Evolutionary conservation across 2,113 vertebrate species (phyloP).

Genomic region (Scophthalmus maximus): DNA sequence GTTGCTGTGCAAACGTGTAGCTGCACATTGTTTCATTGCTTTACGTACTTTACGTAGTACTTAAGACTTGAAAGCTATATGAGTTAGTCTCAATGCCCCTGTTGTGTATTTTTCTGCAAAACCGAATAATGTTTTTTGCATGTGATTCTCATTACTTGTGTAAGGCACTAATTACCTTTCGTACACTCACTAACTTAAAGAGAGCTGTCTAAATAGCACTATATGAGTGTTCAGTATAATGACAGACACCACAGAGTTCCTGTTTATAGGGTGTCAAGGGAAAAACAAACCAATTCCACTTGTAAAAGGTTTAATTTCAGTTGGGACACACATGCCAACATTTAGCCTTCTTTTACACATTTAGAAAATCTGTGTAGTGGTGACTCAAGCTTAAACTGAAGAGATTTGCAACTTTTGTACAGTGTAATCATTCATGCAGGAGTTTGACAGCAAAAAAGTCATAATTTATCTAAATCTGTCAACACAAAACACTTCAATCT

Average conservation of each 20-base stretch:
- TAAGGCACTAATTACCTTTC: constrained; percentile 57
- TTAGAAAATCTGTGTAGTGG: too few species aligned
- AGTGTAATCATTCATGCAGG: too few species aligned
- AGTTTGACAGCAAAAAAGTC: too few species aligned
- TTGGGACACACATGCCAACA: constrained; percentile 12
- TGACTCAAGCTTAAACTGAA: too few species aligned
- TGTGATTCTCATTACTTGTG: constrained; percentile 56
- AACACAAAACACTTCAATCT: too few species aligned
- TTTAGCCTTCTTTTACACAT: constrained; percentile 16
- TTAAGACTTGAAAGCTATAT: constrained; percentile 4
- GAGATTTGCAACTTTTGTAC: too few species aligned
- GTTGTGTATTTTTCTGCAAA: constrained; percentile 38
- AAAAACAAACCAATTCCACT: constrained; percentile 42
- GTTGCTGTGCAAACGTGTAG: background rate
- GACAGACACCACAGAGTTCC: constrained; percentile 52
- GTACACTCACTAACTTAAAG: constrained; percentile 22
- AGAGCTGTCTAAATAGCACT: constrained; percentile 21
- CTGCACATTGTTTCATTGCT: background rate
- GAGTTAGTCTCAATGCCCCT: background rate
- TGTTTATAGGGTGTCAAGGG: constrained; percentile 61
- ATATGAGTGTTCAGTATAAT: constrained; percentile 55
- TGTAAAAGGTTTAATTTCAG: constrained; percentile 53
- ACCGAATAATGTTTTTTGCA: constrained; percentile 35
- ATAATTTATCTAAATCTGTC: too few species aligned
- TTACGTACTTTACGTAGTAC: too few species aligned